phyloP scores from a whole-genome alignment of 2,113 vertebrate species.

The Taurulus bubalis region DNA sequence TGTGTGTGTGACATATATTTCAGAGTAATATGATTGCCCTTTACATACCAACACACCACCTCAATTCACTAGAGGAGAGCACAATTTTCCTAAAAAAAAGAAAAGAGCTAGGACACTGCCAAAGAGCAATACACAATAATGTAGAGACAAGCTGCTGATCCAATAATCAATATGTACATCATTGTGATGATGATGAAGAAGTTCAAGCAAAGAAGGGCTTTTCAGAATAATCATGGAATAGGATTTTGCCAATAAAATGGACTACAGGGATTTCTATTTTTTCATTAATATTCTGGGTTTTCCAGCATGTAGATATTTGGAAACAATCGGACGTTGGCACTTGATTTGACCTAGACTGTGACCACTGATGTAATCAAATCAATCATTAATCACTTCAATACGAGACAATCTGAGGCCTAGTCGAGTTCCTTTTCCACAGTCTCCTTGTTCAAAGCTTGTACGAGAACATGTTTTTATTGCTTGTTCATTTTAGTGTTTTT shows the following conservation, averaged over 20 bases:
- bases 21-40: conserved; percentile 58
- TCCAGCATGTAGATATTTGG: conserved; percentile 27
- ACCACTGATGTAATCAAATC: conserved; percentile 64
- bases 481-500: conserved; percentile 13
- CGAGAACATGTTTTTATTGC: conserved; percentile 31
- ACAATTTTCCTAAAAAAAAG: conserved; percentile 42
- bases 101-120: conserved; percentile 73
- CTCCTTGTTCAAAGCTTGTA: conserved; percentile 42
- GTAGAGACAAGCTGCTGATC: conserved; percentile 16
- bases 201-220: conserved; percentile 19
- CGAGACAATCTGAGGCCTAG: conserved; percentile 67
- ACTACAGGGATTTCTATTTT: conserved; percentile 56
- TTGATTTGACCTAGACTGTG: conserved; percentile 79
- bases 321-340: conserved; percentile 15
- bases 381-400: conserved; percentile 40
- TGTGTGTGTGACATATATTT: conserved; percentile 27
- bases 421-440: conserved; percentile 25
- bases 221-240: conserved; percentile 15
- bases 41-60: conserved; percentile 75
- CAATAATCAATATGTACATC: conserved; percentile 40
- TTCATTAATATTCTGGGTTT: conserved; percentile 37
- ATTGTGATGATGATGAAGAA: conserved; percentile 14
- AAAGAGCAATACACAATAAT: conserved; percentile 63
- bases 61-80: conserved; percentile 55
- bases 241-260: conserved; percentile 40